A percentile compares a stretch with the other conserved stretches of the same genome.
These are phyloP conservation scores for Peromyscus polionotus DNA, from an alignment of 2,113 vertebrate genomes.

Conservation along the genomic window DNA sequence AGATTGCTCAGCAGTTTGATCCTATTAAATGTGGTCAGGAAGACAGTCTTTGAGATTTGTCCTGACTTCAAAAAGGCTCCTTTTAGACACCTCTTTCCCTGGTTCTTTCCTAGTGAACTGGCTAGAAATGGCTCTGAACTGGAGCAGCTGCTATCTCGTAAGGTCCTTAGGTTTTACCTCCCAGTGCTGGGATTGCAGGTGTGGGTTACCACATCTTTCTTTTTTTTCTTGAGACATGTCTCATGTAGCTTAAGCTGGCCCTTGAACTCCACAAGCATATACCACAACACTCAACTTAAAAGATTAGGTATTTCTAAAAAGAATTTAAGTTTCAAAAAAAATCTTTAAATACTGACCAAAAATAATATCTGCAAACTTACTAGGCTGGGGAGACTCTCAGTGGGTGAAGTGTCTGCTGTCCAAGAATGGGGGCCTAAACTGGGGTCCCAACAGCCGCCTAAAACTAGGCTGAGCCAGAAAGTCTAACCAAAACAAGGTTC, in stretches of 20 bases:
- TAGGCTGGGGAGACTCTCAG: background rate
- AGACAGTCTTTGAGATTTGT: background rate
- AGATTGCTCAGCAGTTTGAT: background rate
- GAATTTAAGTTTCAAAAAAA: constrained; percentile 9
- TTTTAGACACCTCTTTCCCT: background rate
- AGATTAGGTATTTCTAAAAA: background rate
- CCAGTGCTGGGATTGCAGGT: background rate
- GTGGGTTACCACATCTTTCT: background rate
- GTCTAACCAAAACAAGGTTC: background rate
- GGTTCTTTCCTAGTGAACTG: background rate
- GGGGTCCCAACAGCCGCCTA: background rate
- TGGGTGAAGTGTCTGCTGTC: background rate
- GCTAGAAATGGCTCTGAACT: background rate
- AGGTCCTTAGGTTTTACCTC: background rate
- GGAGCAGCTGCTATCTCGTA: background rate
- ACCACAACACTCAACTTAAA: background rate
- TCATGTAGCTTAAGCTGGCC: background rate
- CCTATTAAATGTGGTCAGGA: background rate
- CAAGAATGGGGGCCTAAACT: background rate
- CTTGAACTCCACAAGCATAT: background rate
- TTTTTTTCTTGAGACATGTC: background rate
- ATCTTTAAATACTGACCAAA: background rate
- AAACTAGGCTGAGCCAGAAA: background rate
- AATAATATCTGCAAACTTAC: background rate
- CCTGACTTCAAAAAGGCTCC: background rate